Base-by-base conservation (phyloP, 2,113 vertebrate genomes). In the Hemiscyllium ocellatum region DNA sequence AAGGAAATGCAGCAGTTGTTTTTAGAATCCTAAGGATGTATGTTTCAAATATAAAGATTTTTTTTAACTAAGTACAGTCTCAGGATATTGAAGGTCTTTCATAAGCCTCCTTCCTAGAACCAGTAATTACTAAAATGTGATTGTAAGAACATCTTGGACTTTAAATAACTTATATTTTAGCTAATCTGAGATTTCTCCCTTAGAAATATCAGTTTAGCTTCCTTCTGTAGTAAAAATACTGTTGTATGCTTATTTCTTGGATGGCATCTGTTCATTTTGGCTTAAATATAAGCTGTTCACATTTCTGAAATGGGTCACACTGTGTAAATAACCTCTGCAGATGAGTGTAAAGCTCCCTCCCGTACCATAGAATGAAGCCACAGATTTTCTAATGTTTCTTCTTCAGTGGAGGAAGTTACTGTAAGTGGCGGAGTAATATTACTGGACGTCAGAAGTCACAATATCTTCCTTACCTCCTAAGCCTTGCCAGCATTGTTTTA, bases 201-300 rank as follows among this genome's bases (percentile, higher is more conserved):
- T 47, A 37, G 68, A 94, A 94, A 94, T 70, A 70, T 70, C 93
- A 66, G 90, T 93, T 94, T 94, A 70, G 70, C 22, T 70, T 91
- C n/a, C 61, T 69, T 4, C n/a, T 90, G 50, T 94, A 70, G 37
- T 47, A n/a, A 69, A 90, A 70, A 94, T 22, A 70, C 22, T 24
- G 66, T 8, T 50, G 42, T 26, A 94, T 47, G 12, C 22, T 94
- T 94, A 69, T 37, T 94, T 42, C 52, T 66, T 65, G 89, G 8
- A 20, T 66, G 19, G 17, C 87, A 93, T 68, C 90, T 93, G 90
- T 68, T 94, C n/a, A 68, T 94, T 89, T 94, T 68, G 65, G 20
- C 61, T 68, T 68, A 6, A 94, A 37, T 94, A 66, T 94, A 94
- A 13, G 42, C 61, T 94, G 20, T 68, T 94, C 90, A 94, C 26